Base-by-base conservation (phyloP, 2,113 vertebrate species). In the Ameiurus melas region DNA sequence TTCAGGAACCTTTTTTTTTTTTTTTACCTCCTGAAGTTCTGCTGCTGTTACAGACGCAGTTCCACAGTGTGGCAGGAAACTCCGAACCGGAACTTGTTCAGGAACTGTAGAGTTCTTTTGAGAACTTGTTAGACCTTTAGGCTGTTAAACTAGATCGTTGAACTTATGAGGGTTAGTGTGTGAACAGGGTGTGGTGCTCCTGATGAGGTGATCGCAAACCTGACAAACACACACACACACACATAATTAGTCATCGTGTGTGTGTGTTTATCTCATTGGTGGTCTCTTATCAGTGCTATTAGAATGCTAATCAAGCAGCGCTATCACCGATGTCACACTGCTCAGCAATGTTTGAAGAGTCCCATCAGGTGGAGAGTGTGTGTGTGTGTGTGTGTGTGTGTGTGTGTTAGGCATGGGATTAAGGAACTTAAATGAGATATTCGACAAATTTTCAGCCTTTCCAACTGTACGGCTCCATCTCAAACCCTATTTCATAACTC, bases 321-420 rank as follows among this genome's bases (percentile, higher is more conserved):
- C 78, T 53, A 60, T 90, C 84, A 90, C 83, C 25, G 20, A 57
- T 71, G 81, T 88, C 83, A 90, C 64, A 30, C 68, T 82, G 13
- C 39, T 80, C 85, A 83, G n/a, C 39, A 20, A 64, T 83, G 62
- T 88, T 84, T 83, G 47, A 83, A 85, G 86, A 84, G 78, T 82
- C n/a, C n/a, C 75, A 79, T 86, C 8, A 82, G 25, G 13, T 86
- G 55, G 39, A 20, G 86, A 79, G 71, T 25, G 58, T 82, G 55
- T 82, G 55, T 39, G 80, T 60, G 47, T 57, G 51, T 81, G 51
- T 80, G 39, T 27, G 47, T 81, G 78, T 33, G 78, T 30, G 79
- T 71, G 70, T 71, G 70, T 39, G 30, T 20, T 39, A 19, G 3
- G 14, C 30, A 30, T 5, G 16, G 16, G 14, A n/a, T 68, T 5